A percentile compares a stretch with the other conserved stretches of the same genome.
Conservation (phyloP, 2,888 invertebrate species). For the Apocheima hispidaria region DNA sequence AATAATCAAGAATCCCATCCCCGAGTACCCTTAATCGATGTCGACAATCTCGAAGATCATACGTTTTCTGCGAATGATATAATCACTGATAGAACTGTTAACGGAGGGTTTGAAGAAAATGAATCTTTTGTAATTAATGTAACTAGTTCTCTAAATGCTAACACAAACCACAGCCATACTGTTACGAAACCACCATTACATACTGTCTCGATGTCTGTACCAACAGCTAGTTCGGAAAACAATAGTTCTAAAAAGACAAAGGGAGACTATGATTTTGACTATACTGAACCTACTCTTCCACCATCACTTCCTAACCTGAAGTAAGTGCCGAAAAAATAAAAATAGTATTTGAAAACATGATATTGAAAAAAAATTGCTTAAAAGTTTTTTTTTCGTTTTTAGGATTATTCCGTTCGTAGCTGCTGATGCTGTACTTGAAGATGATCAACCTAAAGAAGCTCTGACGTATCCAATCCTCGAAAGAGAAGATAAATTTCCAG, state of each 20-base stretch:
- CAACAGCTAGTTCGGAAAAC: slow-evolving; percentile 68
- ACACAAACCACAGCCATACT: slow-evolving; percentile 61
- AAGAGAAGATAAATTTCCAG: slow-evolving; percentile 76
- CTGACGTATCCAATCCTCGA: slow-evolving; percentile 67
- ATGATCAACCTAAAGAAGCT: slow-evolving; percentile 73
- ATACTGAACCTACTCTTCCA: slow-evolving; percentile 90
- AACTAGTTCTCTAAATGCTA: slow-evolving; percentile 81
- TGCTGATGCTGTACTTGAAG: slow-evolving; percentile 91
- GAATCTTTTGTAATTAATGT: slow-evolving; percentile 86
- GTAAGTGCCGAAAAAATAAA: slow-evolving; percentile 70
- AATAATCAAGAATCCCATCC: slow-evolving; percentile 60
- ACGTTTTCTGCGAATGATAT: slow-evolving; percentile 73
- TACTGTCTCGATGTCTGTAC: slow-evolving; percentile 62
- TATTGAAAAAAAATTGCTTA: not conserved
- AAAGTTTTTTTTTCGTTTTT: slow-evolving; percentile 52
- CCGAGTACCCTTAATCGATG: slow-evolving; percentile 63
- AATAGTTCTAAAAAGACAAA: slow-evolving; percentile 85
- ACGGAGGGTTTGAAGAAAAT: slow-evolving; percentile 76
- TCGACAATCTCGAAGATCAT: slow-evolving; percentile 61
- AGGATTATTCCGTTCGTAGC: slow-evolving; percentile 96
- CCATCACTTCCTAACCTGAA: slow-evolving; percentile 93
- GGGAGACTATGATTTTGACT: slow-evolving; percentile 89
- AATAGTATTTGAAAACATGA: not conserved
- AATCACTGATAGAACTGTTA: slow-evolving; percentile 69
- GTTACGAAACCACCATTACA: slow-evolving; percentile 50